Percentiles rank a stretch among this genome's conserved stretches.
Conservation (phyloP, 1,140 invertebrate species). For the Drosophila santomea region DNA sequence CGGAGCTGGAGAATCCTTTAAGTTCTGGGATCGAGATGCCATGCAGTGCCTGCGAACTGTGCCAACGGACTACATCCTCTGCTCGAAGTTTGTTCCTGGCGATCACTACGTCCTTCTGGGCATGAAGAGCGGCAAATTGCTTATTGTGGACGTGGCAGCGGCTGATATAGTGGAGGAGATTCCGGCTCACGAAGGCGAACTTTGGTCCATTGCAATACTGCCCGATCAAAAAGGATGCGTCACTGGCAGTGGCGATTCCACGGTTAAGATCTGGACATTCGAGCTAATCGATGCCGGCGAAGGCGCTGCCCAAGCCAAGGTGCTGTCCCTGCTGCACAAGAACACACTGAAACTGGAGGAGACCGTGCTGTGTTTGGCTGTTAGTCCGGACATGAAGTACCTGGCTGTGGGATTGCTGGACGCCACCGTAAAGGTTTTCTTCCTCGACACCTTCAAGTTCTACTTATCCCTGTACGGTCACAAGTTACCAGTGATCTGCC, state of each 20-base stretch:
- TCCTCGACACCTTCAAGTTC: slow-evolving; percentile 97
- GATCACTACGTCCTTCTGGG: slow-evolving; percentile 96
- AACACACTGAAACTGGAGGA: slow-evolving; percentile 95
- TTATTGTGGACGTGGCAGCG: slow-evolving; percentile 94
- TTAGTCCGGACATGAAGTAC: slow-evolving; percentile 94
- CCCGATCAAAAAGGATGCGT: slow-evolving; percentile 93
- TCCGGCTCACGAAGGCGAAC: slow-evolving; percentile 91
- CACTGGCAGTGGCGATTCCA: slow-evolving; percentile 94
- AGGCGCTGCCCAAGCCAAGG: slow-evolving; percentile 84
- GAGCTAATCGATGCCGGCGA: slow-evolving; percentile 88
- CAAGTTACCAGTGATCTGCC: slow-evolving; percentile 95
- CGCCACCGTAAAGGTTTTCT: slow-evolving; percentile 98
- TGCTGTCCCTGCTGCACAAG: slow-evolving; percentile 92
- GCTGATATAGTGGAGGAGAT: slow-evolving; percentile 92
- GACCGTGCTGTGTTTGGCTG: slow-evolving; percentile 91
- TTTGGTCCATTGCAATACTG: slow-evolving; percentile 91
- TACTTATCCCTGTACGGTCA: slow-evolving; percentile 98
- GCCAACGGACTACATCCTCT: slow-evolving; percentile 88
- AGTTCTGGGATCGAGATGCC: slow-evolving; percentile 96
- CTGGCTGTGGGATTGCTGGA: slow-evolving; percentile 96
- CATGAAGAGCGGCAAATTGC: slow-evolving; percentile 93
- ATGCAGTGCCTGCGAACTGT: slow-evolving; percentile 93
- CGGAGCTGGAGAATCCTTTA: slow-evolving; percentile 93
- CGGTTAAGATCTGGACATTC: slow-evolving; percentile 97
- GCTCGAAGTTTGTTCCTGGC: slow-evolving; percentile 94